Evolutionary conservation across 2,113 vertebrate species (phyloP).

Genomic region (Phoxinus phoxinus): DNA sequence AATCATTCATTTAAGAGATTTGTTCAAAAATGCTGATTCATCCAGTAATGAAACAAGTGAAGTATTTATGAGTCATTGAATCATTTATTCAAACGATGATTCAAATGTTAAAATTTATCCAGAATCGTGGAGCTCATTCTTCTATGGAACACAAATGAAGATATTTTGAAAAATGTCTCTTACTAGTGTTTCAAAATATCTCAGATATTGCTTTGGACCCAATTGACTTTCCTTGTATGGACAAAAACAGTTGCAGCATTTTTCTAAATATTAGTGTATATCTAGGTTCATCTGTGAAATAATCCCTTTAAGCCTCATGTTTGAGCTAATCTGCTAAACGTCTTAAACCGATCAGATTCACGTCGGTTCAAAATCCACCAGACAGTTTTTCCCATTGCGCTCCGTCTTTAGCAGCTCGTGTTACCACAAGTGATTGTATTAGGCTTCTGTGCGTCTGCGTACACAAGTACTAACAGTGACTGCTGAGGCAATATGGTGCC

Average conservation of each 20-base stretch:
- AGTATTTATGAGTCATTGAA: too few species aligned
- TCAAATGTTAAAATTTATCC: too few species aligned
- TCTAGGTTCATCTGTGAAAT: neutral
- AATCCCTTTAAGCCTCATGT: too few species aligned
- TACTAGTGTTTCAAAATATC: neutral
- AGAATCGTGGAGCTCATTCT: neutral
- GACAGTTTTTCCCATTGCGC: neutral
- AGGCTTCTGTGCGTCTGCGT: neutral
- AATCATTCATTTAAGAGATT: too few species aligned
- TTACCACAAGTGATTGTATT: neutral
- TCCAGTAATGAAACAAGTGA: too few species aligned
- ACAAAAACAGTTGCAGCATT: neutral
- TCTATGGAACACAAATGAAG: neutral
- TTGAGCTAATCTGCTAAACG: neutral
- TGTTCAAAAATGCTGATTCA: too few species aligned
- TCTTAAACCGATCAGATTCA: neutral
- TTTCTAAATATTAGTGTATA: neutral
- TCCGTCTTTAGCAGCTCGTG: neutral
- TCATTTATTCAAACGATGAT: too few species aligned
- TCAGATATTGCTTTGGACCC: neutral
- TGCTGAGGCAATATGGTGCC: conserved; percentile 2
- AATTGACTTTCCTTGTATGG: neutral
- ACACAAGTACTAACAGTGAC: conserved; percentile 36
- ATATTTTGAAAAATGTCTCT: neutral
- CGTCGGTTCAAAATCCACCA: neutral